These are phyloP conservation scores for Pyrochroa serraticornis DNA, from an alignment of 2,888 invertebrate species.

Conservation along the genomic window DNA sequence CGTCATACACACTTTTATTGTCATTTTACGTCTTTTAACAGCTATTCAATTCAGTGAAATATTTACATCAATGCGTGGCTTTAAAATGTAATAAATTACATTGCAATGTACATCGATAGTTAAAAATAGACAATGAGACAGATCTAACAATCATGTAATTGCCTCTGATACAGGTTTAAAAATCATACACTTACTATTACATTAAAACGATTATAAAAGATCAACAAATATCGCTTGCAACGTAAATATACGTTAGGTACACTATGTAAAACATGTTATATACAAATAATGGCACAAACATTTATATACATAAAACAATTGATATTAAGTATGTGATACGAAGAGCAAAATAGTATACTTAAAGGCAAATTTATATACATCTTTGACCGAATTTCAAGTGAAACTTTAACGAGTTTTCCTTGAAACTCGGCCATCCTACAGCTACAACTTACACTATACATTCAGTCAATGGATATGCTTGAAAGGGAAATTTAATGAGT, in stretches of 20 bases:
- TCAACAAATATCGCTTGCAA: slow-evolving; percentile 1
- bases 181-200: neutral
- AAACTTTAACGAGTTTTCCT: neutral
- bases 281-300: slow-evolving; percentile 25
- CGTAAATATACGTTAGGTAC: neutral
- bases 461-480: slow-evolving; percentile 35
- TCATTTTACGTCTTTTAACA: slow-evolving; percentile 41
- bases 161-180: neutral
- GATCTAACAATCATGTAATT: slow-evolving; percentile 17
- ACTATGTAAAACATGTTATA: slow-evolving; percentile 11
- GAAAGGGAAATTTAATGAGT: slow-evolving; percentile 20
- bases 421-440: neutral
- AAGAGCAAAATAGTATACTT: slow-evolving; percentile 3
- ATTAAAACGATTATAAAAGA: slow-evolving; percentile 1
- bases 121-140: slow-evolving; percentile 18
- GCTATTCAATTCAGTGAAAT: slow-evolving; percentile 27
- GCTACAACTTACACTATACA: slow-evolving; percentile 12
- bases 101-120: slow-evolving; percentile 25
- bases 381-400: neutral
- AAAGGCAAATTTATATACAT: slow-evolving; percentile 8
- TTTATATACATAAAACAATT: slow-evolving; percentile 17
- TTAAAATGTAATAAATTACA: slow-evolving; percentile 28
- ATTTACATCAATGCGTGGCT: slow-evolving; percentile 22
- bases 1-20: slow-evolving; percentile 38
- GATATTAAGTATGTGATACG: slow-evolving; percentile 19